Conservation (phyloP, 2,888 invertebrate species). For the Catocala sponsa region DNA sequence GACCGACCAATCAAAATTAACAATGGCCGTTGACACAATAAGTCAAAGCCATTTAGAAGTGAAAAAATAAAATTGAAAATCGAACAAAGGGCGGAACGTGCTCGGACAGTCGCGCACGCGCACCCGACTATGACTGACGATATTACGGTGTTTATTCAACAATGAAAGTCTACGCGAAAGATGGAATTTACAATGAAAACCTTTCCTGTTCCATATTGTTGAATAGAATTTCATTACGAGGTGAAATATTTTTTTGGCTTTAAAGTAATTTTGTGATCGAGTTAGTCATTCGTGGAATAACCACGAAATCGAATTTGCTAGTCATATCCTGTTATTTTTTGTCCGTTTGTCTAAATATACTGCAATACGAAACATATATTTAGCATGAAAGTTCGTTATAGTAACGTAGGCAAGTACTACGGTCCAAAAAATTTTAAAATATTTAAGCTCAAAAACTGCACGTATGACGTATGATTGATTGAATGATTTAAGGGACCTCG, state of each 20-base stretch:
- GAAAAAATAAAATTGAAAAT: constrained; percentile 61
- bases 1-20: constrained; percentile 70
- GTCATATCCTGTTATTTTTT: constrained; percentile 23
- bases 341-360: neutral
- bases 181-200: constrained; percentile 20
- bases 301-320: constrained; percentile 25
- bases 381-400: too few species aligned
- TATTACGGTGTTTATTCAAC: constrained; percentile 54
- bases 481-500: too few species aligned
- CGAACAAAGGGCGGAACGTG: constrained; percentile 79
- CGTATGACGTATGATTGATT: too few species aligned
- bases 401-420: too few species aligned
- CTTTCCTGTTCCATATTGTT: constrained; percentile 19
- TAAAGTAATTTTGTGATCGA: neutral
- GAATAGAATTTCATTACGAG: neutral
- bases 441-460: too few species aligned
- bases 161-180: constrained; percentile 34
- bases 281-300: constrained; percentile 8
- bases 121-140: constrained; percentile 54
- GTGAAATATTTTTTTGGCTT: neutral
- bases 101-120: constrained; percentile 65
- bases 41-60: constrained; percentile 58
- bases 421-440: too few species aligned
- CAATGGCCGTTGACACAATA: constrained; percentile 71
- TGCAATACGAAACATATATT: too few species aligned